A percentile compares a stretch with the other conserved stretches of the same genome.
phyloP scores from a whole-genome alignment of 53 echinoderm and acorn worm genomes.

The Echinometra lucunter region DNA sequence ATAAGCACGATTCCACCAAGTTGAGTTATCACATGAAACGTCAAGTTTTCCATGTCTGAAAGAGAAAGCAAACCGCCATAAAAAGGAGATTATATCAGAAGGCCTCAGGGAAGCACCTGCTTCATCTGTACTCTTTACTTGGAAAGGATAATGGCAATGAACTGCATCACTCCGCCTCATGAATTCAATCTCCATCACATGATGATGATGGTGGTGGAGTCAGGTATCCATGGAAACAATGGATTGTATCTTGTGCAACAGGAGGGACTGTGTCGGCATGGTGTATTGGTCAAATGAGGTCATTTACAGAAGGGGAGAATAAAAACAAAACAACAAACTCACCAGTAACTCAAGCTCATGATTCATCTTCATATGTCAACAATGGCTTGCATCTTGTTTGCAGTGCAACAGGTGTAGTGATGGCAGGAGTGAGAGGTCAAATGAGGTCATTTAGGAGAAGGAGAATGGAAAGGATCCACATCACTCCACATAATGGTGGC shows the following conservation, averaged over 20 bases:
- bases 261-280: not conserved
- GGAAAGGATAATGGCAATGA: not conserved
- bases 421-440: too few species aligned
- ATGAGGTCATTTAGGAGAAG: not conserved
- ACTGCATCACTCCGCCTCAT: not conserved
- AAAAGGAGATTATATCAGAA: not conserved
- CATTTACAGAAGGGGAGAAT: too few species aligned
- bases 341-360: too few species aligned
- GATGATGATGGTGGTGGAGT: not conserved
- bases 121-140: not conserved
- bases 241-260: not conserved
- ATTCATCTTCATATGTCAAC: too few species aligned
- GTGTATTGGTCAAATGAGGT: not conserved
- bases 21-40: not conserved
- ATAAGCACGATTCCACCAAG: not conserved
- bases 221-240: slow-evolving; percentile 7
- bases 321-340: too few species aligned
- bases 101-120: not conserved
- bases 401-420: too few species aligned
- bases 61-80: not conserved
- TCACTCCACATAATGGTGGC: too few species aligned
- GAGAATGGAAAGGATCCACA: too few species aligned
- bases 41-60: not conserved
- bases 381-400: too few species aligned
- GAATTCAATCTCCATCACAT: slow-evolving; percentile 3